phyloP scores from a whole-genome alignment of 1,140 invertebrate genomes.

The Lerema accius region DNA sequence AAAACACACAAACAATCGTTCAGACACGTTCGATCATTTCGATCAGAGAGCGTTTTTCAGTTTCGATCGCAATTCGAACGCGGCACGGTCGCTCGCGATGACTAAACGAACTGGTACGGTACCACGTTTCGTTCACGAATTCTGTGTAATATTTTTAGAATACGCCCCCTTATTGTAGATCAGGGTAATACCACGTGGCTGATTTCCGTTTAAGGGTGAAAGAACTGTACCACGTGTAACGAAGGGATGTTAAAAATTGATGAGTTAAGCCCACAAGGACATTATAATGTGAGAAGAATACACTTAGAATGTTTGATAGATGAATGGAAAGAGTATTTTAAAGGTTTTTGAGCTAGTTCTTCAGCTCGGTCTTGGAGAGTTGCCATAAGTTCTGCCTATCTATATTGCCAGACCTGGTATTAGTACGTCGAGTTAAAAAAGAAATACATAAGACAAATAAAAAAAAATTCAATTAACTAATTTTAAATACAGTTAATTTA shows the following conservation, averaged over 20 bases:
- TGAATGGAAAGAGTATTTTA: too few relatives aligned
- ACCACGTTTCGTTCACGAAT: constrained; percentile 52
- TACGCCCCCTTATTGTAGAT: constrained; percentile 70
- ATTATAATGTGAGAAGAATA: neutral
- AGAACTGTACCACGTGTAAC: constrained; percentile 29
- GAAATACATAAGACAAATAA: too few relatives aligned
- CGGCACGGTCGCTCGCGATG: constrained; percentile 51
- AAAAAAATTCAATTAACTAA: too few relatives aligned
- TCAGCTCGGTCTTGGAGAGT: too few relatives aligned
- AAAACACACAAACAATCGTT: constrained; percentile 36
- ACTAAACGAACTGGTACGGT: constrained; percentile 58
- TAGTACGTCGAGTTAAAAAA: too few relatives aligned
- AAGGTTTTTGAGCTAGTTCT: too few relatives aligned
- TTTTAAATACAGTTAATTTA: too few relatives aligned
- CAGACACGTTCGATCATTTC: constrained; percentile 42
- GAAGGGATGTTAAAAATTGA: constrained; percentile 14
- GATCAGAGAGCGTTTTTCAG: constrained; percentile 33
- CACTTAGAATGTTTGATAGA: neutral
- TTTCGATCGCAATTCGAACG: constrained; percentile 44
- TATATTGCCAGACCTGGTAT: too few relatives aligned
- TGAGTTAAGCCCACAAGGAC: constrained; percentile 4
- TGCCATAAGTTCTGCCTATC: too few relatives aligned
- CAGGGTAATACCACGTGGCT: constrained; percentile 56
- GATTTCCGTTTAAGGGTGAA: constrained; percentile 60
- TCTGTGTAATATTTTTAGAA: constrained; percentile 72